phyloP scores from a whole-genome alignment of 2,797 vertebrate species.

The Brotula barbata region DNA sequence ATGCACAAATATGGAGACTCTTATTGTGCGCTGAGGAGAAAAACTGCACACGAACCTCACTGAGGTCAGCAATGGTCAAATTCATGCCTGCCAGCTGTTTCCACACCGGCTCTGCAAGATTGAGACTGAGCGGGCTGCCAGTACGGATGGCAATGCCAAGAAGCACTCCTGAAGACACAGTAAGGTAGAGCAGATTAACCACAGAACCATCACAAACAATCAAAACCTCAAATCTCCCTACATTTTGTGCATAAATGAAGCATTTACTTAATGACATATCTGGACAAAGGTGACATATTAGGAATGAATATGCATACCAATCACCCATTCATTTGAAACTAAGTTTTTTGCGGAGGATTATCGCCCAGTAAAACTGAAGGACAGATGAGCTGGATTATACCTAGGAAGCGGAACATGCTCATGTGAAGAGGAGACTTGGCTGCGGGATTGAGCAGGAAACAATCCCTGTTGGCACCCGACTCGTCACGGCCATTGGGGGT shows the following conservation, averaged over 20 bases:
- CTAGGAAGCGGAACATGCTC: constrained; percentile 98
- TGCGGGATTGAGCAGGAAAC: constrained; percentile 93
- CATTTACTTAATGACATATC: too few relatives aligned
- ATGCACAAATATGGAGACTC: too few relatives aligned
- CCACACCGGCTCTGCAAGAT: constrained; percentile 97
- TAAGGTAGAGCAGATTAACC: too few relatives aligned
- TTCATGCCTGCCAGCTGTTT: constrained; percentile 99
- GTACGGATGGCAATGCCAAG: constrained; percentile 97
- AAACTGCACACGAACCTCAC: constrained; percentile 82
- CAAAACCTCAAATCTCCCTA: not conserved
- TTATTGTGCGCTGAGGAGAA: too few relatives aligned
- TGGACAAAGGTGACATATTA: too few relatives aligned
- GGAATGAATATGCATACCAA: too few relatives aligned
- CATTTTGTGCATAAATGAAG: not conserved
- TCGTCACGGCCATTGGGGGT: constrained; percentile 98
- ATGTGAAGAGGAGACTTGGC: constrained; percentile 92
- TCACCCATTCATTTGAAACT: constrained; percentile 26
- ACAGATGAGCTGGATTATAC: constrained; percentile 77
- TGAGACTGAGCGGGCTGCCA: constrained; percentile 96
- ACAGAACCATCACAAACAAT: constrained; percentile 1
- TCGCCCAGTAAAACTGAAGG: constrained; percentile 22
- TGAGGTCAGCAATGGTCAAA: constrained; percentile 98
- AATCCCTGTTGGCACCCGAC: constrained; percentile 98
- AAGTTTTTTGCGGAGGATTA: constrained; percentile 43
- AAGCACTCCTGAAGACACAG: constrained; percentile 85